phyloP scores from a whole-genome alignment of 2,888 invertebrate genomes.

The Ceriagrion tenellum region DNA sequence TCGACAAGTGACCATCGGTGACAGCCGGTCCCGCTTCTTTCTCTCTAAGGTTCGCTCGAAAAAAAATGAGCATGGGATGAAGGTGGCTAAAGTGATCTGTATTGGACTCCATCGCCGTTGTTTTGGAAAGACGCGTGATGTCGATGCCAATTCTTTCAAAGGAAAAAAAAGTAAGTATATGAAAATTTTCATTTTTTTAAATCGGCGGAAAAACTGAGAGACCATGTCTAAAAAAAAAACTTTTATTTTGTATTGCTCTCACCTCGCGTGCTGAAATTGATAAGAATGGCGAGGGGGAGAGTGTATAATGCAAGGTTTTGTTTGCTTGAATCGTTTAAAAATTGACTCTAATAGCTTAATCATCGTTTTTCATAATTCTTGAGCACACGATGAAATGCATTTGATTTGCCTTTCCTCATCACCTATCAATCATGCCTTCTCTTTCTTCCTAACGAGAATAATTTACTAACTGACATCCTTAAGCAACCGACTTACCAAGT shows the following conservation, averaged over 20 bases:
- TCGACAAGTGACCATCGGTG: slow-evolving; percentile 19
- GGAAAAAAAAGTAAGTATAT: background rate
- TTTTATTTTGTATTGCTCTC: background rate
- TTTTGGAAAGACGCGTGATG: background rate
- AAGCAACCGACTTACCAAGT: background rate
- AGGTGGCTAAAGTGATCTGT: background rate
- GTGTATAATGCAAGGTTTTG: background rate
- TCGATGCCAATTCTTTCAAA: background rate
- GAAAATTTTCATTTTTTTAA: background rate
- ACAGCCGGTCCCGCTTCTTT: background rate
- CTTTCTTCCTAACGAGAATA: no score
- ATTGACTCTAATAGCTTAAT: background rate
- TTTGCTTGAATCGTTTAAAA: background rate
- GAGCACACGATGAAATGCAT: background rate
- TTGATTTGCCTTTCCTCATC: no score
- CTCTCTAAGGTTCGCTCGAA: background rate
- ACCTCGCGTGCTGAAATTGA: background rate
- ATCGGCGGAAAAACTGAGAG: no score
- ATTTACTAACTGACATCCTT: no score
- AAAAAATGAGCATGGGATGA: background rate
- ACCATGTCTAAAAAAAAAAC: background rate
- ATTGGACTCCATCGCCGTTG: background rate
- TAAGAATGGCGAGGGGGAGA: background rate
- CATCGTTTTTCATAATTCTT: background rate
- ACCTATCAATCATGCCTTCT: background rate